phyloP scores from a whole-genome alignment of 2,888 invertebrate species.

The Apomyelois bistriatella region DNA sequence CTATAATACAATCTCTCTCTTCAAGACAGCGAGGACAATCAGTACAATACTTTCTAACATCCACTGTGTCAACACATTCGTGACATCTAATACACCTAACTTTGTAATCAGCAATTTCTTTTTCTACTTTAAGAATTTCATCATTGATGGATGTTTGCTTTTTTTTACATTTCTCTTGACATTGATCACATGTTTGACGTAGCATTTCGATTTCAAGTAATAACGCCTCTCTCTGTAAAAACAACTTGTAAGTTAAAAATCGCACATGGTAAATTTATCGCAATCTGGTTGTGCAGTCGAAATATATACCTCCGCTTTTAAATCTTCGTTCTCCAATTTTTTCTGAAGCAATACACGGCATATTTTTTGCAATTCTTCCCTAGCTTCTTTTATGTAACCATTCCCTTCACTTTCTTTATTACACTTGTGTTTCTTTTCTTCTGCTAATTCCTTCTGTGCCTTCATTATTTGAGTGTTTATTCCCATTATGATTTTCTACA shows the following conservation, averaged over 20 bases:
- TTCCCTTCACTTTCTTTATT: slow-evolving; percentile 52
- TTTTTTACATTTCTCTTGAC: slow-evolving; percentile 50
- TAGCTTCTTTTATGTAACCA: slow-evolving; percentile 49
- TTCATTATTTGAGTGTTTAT: slow-evolving; percentile 33
- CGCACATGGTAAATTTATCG: too few relatives aligned
- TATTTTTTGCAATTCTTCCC: slow-evolving; percentile 57
- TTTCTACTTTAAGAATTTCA: slow-evolving; percentile 43
- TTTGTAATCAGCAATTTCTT: slow-evolving; percentile 39
- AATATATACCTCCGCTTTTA: slow-evolving; percentile 48
- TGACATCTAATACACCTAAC: slow-evolving; percentile 50
- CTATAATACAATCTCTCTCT: slow-evolving; percentile 44
- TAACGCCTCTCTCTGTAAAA: slow-evolving; percentile 52
- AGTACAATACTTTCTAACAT: slow-evolving; percentile 48
- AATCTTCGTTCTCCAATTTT: slow-evolving; percentile 60
- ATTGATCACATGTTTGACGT: slow-evolving; percentile 40
- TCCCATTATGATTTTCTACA: slow-evolving; percentile 39
- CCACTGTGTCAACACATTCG: slow-evolving; percentile 48
- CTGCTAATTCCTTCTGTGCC: slow-evolving; percentile 30
- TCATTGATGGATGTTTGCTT: slow-evolving; percentile 41
- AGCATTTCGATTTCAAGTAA: slow-evolving; percentile 50
- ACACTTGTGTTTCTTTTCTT: slow-evolving; percentile 39
- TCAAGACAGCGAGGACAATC: slow-evolving; percentile 60
- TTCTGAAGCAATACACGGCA: slow-evolving; percentile 52
- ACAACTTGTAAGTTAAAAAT: not conserved
- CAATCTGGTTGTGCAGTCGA: too few relatives aligned